Evolutionary conservation across 2,797 vertebrate species (phyloP).

Genomic region (Telmatherina bonti): DNA sequence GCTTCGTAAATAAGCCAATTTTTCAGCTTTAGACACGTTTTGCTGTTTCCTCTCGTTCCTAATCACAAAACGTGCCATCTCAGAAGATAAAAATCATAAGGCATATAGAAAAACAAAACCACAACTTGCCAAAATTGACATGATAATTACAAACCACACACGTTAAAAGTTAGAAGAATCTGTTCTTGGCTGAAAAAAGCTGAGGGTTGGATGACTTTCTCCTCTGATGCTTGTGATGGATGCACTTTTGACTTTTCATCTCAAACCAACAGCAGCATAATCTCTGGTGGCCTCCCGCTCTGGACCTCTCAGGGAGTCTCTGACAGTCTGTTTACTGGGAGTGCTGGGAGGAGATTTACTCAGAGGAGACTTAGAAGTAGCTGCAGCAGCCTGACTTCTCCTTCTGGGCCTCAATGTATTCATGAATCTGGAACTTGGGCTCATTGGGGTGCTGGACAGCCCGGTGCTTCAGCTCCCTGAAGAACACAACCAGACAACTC

Average conservation of each 20-base stretch:
- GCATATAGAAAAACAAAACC: not conserved
- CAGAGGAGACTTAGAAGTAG: conserved; percentile 64
- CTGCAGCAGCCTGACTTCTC: conserved; percentile 90
- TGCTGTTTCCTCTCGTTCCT: not conserved
- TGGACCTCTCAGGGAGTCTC: conserved; percentile 12
- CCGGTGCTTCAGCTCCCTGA: conserved; percentile 92
- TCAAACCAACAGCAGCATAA: conserved; percentile 37
- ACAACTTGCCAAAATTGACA: conserved; percentile 3
- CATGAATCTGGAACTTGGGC: conserved; percentile 92
- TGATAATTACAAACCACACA: not conserved
- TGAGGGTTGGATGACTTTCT: not conserved
- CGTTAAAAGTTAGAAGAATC: not conserved
- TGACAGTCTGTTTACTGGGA: conserved; percentile 30
- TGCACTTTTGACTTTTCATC: conserved; percentile 32
- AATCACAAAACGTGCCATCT: not conserved
- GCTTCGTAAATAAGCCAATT: too few species aligned
- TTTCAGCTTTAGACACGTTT: not conserved
- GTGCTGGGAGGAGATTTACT: conserved; percentile 20
- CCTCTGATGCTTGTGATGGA: conserved; percentile 2
- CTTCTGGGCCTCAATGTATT: conserved; percentile 92
- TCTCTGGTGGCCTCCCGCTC: conserved; percentile 49
- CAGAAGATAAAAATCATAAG: not conserved
- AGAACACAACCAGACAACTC: conserved; percentile 25
- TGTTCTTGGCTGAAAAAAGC: not conserved
- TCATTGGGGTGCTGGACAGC: conserved; percentile 76